phyloP scores from a whole-genome alignment of 2,797 vertebrate species.

The Gymnoscopelus braueri region DNA sequence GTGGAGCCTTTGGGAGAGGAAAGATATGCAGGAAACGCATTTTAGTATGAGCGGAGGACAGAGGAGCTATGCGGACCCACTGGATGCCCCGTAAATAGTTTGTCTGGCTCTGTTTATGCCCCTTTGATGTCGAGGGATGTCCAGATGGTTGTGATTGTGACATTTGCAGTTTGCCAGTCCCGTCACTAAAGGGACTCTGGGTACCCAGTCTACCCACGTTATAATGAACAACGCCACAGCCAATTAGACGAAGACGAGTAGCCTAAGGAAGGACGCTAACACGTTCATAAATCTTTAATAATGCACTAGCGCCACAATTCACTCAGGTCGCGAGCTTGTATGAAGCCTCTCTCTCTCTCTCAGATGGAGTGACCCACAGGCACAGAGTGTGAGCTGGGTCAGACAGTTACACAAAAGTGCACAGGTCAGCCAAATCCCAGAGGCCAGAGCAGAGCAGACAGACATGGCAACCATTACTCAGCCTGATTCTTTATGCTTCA shows the following conservation, averaged over 20 bases:
- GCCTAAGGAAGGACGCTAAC: no score
- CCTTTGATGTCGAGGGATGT: slow-evolving; percentile 59
- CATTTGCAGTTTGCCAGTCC: slow-evolving; percentile 36
- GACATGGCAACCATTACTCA: no score
- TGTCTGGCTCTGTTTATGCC: slow-evolving; percentile 57
- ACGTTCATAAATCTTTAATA: slow-evolving; percentile 1
- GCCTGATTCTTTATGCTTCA: no score
- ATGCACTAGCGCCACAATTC: background rate
- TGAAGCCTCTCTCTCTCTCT: background rate
- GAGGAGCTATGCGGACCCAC: background rate
- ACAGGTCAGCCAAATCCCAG: no score
- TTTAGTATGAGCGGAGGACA: background rate
- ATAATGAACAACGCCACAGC: background rate
- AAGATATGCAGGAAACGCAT: slow-evolving; percentile 9
- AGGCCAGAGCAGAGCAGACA: no score
- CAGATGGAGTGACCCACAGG: no score
- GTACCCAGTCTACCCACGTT: background rate
- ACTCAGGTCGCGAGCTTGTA: no score
- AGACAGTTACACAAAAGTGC: no score
- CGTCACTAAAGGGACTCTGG: slow-evolving; percentile 22
- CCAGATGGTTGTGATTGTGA: slow-evolving; percentile 65
- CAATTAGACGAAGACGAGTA: background rate
- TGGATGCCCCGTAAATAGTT: slow-evolving; percentile 54
- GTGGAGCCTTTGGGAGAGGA: slow-evolving; percentile 25
- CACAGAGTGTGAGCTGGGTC: no score